Base-by-base conservation (phyloP, 1,140 invertebrate species). In the Arctopsyche grandis region DNA sequence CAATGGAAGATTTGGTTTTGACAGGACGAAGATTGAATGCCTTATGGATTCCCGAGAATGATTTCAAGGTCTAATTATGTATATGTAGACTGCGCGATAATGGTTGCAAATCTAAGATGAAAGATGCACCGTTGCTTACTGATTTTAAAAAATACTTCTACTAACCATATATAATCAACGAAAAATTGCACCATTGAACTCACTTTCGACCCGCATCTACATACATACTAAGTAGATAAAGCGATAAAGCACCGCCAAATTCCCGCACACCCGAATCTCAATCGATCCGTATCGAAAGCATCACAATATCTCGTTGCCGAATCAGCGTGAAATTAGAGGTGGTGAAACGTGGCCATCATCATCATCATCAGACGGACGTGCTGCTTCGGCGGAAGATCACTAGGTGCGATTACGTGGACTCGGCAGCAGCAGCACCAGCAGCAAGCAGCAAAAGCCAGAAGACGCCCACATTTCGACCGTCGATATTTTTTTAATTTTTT, bases 291-390 rank as follows among this genome's bases (percentile, higher is more conserved):
- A 70, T 70, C 43, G 16, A 38, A 38, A 38, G 29, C 29, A 38
- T 38, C 10, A n/a, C 26, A 10, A 12, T 69, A 69, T 26, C 26
- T n/a, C 63, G 21, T 63, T 22, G 48, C 56, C 26, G 71, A 44
- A 48, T 46, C 69, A 60, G 70, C 60, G 58, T 73, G 52, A 79
- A 69, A 79, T 79, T 63, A 75, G 52, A 79, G 78, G 78, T 79
- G 78, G 26, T 75, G 78, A 79, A 79, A 75, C 71, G 60, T 69
- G 63, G 14, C 69, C 60, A 58, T 77, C 60, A 76, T 63, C 63
- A 66, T 29, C 71, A 46, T 22, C 38, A 46, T 29, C 56, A 38
- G 29, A 38, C 12, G 70, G n/a, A 52, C 46, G 71, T 74, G 71
- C 24, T 24, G 66, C 14, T 66, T 24, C 24, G 19, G 7, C 26